Conservation (phyloP, 2,888 invertebrate species). For the Steinernema carpocapsae region DNA sequence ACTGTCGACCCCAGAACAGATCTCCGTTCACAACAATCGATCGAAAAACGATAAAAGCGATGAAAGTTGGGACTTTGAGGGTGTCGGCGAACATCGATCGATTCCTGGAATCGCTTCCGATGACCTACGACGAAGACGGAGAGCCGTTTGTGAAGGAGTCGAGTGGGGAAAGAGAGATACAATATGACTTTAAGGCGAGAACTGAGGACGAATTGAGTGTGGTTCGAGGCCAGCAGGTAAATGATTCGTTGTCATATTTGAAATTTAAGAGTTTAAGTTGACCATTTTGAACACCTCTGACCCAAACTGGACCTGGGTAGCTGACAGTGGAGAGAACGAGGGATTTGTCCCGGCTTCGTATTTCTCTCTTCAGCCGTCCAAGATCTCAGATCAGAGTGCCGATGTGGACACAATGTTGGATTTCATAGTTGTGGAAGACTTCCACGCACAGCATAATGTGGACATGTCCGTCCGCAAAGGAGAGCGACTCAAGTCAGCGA, state of each 20-base stretch:
- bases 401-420: constrained; percentile 16
- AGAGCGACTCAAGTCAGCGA: constrained; percentile 35
- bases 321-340: neutral
- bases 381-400: neutral
- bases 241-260: neutral
- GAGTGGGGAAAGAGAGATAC: constrained; percentile 17
- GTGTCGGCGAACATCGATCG: neutral
- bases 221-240: neutral
- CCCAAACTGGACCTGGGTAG: constrained; percentile 19
- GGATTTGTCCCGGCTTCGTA: constrained; percentile 9
- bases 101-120: constrained; percentile 24
- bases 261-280: neutral
- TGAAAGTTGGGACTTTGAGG: neutral
- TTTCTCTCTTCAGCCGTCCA: neutral
- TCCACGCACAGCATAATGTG: constrained; percentile 4
- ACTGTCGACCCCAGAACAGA: neutral
- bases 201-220: constrained; percentile 30
- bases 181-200: neutral
- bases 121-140: neutral
- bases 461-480: constrained; percentile 33
- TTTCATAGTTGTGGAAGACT: constrained; percentile 34
- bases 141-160: constrained; percentile 3
- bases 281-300: constrained; percentile 17
- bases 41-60: constrained; percentile 1
- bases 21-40: neutral